Conservation (phyloP, 2,113 vertebrate species). For the Lagopus leucura region DNA sequence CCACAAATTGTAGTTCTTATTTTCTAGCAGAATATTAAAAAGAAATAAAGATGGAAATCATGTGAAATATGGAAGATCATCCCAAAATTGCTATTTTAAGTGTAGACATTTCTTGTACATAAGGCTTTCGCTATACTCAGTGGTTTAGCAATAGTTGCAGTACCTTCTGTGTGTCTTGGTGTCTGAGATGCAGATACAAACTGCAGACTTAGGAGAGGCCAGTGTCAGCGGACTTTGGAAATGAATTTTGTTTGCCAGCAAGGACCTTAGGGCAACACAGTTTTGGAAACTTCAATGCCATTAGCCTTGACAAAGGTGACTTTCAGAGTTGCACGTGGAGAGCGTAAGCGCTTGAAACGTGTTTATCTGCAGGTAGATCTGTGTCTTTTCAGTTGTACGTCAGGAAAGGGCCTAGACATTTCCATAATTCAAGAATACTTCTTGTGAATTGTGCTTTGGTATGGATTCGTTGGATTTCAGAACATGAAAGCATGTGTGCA, state of each 20-base stretch:
- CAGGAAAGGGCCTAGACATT: neutral
- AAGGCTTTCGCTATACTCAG: neutral
- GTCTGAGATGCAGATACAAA: neutral
- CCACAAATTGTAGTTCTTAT: neutral
- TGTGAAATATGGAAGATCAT: neutral
- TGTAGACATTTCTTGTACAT: neutral
- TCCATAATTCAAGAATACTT: neutral
- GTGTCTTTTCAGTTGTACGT: neutral
- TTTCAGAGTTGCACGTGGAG: neutral
- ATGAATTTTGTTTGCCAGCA: neutral
- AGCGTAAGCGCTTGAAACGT: neutral
- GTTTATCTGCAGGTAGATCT: neutral
- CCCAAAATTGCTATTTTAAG: neutral
- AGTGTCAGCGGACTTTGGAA: neutral
- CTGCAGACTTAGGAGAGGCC: neutral
- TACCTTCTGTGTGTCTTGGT: neutral
- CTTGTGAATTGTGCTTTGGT: neutral
- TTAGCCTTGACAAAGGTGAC: neutral
- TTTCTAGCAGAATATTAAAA: neutral
- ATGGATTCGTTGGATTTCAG: neutral
- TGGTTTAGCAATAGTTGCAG: neutral
- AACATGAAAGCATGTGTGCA: neutral
- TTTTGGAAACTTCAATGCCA: neutral
- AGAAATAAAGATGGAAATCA: neutral
- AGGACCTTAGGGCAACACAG: neutral